phyloP scores from a whole-genome alignment of 2,888 invertebrate species.

The Dendrolimus pini region DNA sequence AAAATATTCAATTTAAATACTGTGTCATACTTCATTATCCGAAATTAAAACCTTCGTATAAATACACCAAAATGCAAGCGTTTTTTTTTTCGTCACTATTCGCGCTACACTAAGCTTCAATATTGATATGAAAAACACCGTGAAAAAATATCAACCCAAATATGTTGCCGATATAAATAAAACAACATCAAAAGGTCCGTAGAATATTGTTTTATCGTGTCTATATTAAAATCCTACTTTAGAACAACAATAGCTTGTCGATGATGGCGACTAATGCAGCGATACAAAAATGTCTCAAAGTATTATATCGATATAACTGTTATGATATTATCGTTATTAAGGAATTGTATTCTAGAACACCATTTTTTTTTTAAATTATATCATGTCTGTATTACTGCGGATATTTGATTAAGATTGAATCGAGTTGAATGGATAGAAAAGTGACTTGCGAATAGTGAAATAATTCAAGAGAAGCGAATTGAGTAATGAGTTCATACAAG shows the following conservation, averaged over 20 bases:
- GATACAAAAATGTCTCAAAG: conserved; percentile 5
- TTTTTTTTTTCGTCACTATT: conserved; percentile 17
- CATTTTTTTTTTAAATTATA: too few species aligned
- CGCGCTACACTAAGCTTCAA: conserved; percentile 38
- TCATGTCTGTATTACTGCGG: neutral
- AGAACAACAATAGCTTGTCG: conserved; percentile 46
- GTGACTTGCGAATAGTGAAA: too few species aligned
- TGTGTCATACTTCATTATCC: conserved; percentile 5
- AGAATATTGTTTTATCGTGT: conserved; percentile 8
- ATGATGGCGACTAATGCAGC: conserved; percentile 14
- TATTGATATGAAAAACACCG: conserved; percentile 51
- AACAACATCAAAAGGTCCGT: conserved; percentile 6
- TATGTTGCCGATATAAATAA: conserved; percentile 5
- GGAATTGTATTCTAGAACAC: conserved; percentile 11
- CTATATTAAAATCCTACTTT: conserved; percentile 31
- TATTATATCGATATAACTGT: conserved; percentile 4
- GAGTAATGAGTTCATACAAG: too few species aligned
- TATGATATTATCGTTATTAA: conserved; percentile 5
- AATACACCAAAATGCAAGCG: conserved; percentile 43
- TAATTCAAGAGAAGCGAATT: too few species aligned
- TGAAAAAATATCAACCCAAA: conserved; percentile 35
- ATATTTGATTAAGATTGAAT: neutral
- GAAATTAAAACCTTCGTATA: conserved; percentile 13
- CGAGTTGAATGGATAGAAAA: neutral
- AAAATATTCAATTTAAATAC: conserved; percentile 7